Percentiles rank a stretch among this genome's conserved stretches.
These are phyloP conservation scores for Protobothrops flavoviridis DNA, from an alignment of 2,113 vertebrate species.

Conservation along the genomic window DNA sequence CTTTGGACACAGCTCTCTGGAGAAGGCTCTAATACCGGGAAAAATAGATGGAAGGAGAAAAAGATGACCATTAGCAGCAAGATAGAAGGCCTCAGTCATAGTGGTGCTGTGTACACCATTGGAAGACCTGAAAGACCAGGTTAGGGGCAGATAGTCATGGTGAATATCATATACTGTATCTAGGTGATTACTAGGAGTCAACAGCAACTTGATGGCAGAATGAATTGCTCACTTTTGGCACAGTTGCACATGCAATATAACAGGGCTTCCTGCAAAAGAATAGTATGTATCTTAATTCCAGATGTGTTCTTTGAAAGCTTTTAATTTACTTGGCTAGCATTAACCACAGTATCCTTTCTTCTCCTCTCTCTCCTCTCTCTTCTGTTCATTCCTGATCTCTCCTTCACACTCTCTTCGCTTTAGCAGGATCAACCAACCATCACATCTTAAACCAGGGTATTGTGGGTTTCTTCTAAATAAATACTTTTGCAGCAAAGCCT, in stretches of 20 bases:
- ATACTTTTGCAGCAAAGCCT: not conserved
- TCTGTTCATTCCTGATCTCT: not conserved
- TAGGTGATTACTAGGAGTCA: slow-evolving; percentile 40
- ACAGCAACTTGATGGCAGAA: slow-evolving; percentile 39
- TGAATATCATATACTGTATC: not conserved
- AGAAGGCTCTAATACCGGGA: not conserved
- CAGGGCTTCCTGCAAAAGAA: slow-evolving; percentile 47
- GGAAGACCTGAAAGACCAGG: not conserved
- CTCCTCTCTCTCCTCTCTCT: not conserved
- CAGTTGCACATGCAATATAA: slow-evolving; percentile 32
- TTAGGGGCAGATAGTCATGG: not conserved
- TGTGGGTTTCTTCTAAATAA: not conserved
- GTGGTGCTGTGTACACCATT: not conserved
- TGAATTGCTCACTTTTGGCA: slow-evolving; percentile 10
- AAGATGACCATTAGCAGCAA: not conserved
- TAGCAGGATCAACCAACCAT: not conserved
- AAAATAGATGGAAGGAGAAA: not conserved
- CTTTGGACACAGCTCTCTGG: not conserved
- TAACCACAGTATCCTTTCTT: not conserved
- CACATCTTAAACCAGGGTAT: not conserved
- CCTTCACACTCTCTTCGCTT: not conserved
- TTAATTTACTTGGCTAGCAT: not conserved
- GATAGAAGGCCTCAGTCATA: not conserved
- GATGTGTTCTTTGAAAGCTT: slow-evolving; percentile 29
- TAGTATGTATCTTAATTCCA: slow-evolving; percentile 39